Evolutionary conservation across 37 sponge, comb jelly and placozoan species (phyloP), one percentile per base, ranked within the genome.

Genomic region (Tethya wilhelma): DNA sequence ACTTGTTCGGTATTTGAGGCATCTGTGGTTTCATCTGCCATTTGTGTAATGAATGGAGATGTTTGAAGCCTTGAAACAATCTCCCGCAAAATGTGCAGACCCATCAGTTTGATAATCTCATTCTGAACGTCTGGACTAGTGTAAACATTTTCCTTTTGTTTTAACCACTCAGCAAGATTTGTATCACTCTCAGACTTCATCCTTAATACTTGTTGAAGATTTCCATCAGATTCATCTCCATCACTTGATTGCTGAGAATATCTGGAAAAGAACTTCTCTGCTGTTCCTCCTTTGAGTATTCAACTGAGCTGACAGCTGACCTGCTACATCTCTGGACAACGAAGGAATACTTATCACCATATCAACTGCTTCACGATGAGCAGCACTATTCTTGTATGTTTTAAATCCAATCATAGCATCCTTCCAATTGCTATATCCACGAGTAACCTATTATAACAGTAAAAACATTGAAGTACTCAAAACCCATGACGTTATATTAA

Each of bases 11-110:
- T 38, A 36, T 82, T 89, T 2, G 77, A 79, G 7, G 29, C 33
- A 72, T 88, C 89, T n/a, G 89, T 82, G 26, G 77, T 81, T 38
- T 88, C 83, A 59, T 88, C 89, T 23, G 76, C 78, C 89, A 88
- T 88, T 19, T 75, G 6, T 20, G 75, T 84, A 2, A 73, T 26
- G 39, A 69, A 80, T 8, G 71, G 81, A 67, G 81, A 80, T 11
- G 5, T 4, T 30, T 80, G 81, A 29, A 67, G 71, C 14, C 71
- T 67, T 41, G 64, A 23, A 42, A 45, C 19, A 23, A 81, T 53
- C n/a, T 71, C 65, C 60, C 82, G 62, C 3, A 80, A 71, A 17
- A 80, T 59, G 6, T 80, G 70, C 20, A 70, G 64, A 59, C 82
- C 73, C 73, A 83, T 64, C 4, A 66, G 14, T 38, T 84, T 65